phyloP scores from a whole-genome alignment of 2,797 vertebrate species.

The Natrix natrix region DNA sequence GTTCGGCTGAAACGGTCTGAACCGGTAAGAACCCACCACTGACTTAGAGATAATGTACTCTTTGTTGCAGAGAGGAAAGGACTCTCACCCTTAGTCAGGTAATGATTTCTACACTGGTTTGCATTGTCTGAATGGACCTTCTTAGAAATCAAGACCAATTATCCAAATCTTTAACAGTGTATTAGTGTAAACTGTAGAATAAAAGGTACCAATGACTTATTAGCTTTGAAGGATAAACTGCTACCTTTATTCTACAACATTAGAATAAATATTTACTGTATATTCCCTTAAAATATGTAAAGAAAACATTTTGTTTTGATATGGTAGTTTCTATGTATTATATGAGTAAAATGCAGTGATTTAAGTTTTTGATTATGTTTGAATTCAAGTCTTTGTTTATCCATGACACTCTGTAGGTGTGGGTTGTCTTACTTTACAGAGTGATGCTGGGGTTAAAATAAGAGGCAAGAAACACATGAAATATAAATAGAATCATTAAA shows the following conservation, averaged over 20 bases:
- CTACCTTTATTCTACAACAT: neutral
- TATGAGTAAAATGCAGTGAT: neutral
- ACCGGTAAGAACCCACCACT: no score
- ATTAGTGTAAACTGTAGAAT: neutral
- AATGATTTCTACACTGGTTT: neutral
- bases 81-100: neutral
- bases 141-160: neutral
- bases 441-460: neutral
- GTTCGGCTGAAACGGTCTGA: no score
- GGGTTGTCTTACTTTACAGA: neutral
- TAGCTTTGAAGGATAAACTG: neutral
- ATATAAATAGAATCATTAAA: neutral
- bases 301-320: neutral
- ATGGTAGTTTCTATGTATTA: neutral
- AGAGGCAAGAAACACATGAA: neutral
- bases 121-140: neutral
- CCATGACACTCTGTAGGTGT: neutral
- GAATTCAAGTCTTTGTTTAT: neutral
- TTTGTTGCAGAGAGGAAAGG: neutral
- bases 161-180: neutral
- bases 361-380: neutral
- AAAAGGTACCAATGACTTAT: neutral
- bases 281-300: neutral
- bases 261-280: neutral
- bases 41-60: neutral